Conservation (phyloP, 1,140 invertebrate genomes). For the Drosophila miranda region DNA sequence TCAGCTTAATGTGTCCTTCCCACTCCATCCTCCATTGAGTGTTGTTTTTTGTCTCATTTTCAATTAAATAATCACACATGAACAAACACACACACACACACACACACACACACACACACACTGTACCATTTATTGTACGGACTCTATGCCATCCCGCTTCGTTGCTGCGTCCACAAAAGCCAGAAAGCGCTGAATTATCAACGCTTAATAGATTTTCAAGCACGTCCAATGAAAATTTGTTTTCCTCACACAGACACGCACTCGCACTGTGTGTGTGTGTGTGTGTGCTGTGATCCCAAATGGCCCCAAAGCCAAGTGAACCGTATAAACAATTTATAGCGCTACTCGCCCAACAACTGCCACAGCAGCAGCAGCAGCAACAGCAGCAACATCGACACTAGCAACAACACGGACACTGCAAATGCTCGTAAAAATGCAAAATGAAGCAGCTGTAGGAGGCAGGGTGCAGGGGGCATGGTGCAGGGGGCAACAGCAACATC, state of each 20-base stretch:
- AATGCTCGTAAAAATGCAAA: conserved; percentile 76
- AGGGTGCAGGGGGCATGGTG: too few relatives aligned
- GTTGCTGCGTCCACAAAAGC: not conserved
- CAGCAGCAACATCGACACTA: conserved; percentile 27
- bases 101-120: conserved; percentile 2
- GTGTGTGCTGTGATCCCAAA: conserved; percentile 64
- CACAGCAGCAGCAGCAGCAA: conserved; percentile 25
- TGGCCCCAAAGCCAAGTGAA: conserved; percentile 79
- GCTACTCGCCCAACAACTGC: conserved; percentile 57
- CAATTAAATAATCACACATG: conserved; percentile 51
- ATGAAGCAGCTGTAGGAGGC: conserved; percentile 45
- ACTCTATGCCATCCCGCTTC: conserved; percentile 6
- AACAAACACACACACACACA: conserved; percentile 4
- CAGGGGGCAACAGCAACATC: not conserved
- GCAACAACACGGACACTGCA: conserved; percentile 47
- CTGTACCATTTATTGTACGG: conserved; percentile 26
- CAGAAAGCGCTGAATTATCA: conserved; percentile 68
- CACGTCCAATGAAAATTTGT: conserved; percentile 71
- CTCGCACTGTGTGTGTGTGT: conserved; percentile 19
- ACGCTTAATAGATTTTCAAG: conserved; percentile 75
- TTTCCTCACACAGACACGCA: conserved; percentile 33
- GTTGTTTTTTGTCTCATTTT: conserved; percentile 19
- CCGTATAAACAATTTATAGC: conserved; percentile 78
- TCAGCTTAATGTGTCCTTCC: conserved; percentile 38
- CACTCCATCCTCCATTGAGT: not conserved